Evolutionary conservation across 1,140 invertebrate species (phyloP), one percentile per base, ranked within the genome.

Genomic region (Drosophila sechellia): DNA sequence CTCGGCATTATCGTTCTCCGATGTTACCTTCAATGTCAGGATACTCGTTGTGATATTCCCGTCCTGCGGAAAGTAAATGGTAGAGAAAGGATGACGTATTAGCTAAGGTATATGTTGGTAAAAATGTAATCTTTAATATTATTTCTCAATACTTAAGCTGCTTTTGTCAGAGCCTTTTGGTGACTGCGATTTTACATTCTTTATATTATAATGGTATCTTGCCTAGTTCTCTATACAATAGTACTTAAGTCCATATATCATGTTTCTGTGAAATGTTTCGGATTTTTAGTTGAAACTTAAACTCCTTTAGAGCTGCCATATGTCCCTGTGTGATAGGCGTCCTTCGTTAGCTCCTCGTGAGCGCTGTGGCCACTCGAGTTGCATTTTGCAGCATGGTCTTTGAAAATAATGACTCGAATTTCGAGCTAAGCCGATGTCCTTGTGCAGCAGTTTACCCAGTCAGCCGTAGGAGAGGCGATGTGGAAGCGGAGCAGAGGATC

Each of bases 1-100:
- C 74, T 95, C 94, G 73, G 96, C 96, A 22, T 96, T 96, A 81
- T 97, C 96, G 92, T 98, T 96, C 39, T 96, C 94, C 69, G 95
- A 95, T 25, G 93, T 93, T 25, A 96, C 95, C 20, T 94, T 94
- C 77, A 97, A 93, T n/a, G 94, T 95, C 56, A 97, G 92, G 60
- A 95, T 95, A 91, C 96, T 97, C 46, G 94, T 94, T 11, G 96
- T 97, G 42, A 95, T 94, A 89, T 96, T 96, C 57, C 94, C 95
- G 68, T 94, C 93, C 90, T 94, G 92, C 11, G 42, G 34, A 27
- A 5, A 31, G 45, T n/a, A 35, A 64, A 15, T 4, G 11, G 4
- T 13, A 20, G 17, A 0, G 6, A 54, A 39, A 20, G 11, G 3
- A 12, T 13, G 43, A 13, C 10, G 13, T 34, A 55, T 57, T 40